phyloP scores from a whole-genome alignment of 2,888 invertebrate species.

The Drosophila imparisetae region DNA sequence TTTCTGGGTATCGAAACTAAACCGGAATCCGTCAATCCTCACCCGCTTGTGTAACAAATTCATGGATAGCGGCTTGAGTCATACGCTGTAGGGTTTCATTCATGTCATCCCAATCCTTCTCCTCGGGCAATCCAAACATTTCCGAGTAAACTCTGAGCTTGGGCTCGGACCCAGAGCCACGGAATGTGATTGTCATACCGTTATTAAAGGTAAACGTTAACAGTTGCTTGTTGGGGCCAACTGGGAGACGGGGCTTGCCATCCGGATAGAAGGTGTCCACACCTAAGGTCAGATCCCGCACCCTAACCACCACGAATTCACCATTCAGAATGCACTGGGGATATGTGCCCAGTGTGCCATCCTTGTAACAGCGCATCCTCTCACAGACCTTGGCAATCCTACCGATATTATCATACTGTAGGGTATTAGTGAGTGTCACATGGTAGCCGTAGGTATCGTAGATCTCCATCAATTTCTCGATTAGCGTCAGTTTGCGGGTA shows the following conservation, averaged over 20 bases:
- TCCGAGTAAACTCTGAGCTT: slow-evolving; percentile 99
- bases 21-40: slow-evolving; percentile 72
- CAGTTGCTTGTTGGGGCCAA: slow-evolving; percentile 91
- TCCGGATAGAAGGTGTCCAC: slow-evolving; percentile 89
- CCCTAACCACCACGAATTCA: slow-evolving; percentile 88
- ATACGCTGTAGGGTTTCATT: slow-evolving; percentile 88
- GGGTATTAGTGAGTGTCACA: slow-evolving; percentile 91
- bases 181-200: slow-evolving; percentile 93
- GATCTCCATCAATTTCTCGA: slow-evolving; percentile 89
- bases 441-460: slow-evolving; percentile 96
- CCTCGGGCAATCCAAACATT: slow-evolving; percentile 89
- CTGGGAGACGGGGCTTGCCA: slow-evolving; percentile 89
- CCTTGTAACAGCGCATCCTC: slow-evolving; percentile 89
- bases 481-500: slow-evolving; percentile 86
- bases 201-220: slow-evolving; percentile 95
- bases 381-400: slow-evolving; percentile 91
- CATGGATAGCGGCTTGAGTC: slow-evolving; percentile 91
- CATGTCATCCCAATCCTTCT: slow-evolving; percentile 88
- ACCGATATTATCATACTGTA: slow-evolving; percentile 90
- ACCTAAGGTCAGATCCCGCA: slow-evolving; percentile 95
- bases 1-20: background rate
- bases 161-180: slow-evolving; percentile 98
- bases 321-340: slow-evolving; percentile 88
- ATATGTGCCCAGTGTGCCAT: slow-evolving; percentile 87
- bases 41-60: slow-evolving; percentile 91